Evolutionary conservation across 2,797 vertebrate genomes (phyloP).

Genomic region (Siniperca undulata): DNA sequence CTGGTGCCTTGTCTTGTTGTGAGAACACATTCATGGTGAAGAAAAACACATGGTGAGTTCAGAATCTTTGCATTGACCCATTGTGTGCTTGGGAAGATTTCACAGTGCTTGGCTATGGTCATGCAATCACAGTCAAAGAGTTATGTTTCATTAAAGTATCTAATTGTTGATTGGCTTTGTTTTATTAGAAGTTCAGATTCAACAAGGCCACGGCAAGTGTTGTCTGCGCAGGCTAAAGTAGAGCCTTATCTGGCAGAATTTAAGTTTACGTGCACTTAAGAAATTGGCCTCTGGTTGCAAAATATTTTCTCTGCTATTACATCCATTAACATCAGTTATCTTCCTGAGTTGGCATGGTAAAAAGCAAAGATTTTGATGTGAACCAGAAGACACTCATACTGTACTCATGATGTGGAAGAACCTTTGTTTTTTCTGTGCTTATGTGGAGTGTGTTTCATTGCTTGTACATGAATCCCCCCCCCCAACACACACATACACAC

Average conservation of each 20-base stretch:
- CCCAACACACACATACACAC: background rate
- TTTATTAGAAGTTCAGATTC: constrained; percentile 9
- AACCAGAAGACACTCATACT: constrained; percentile 11
- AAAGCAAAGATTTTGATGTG: constrained; percentile 48
- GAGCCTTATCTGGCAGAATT: background rate
- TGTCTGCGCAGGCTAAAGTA: constrained; percentile 7
- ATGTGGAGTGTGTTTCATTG: constrained; percentile 30
- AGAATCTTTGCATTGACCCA: constrained; percentile 51
- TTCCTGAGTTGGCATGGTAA: constrained; percentile 39
- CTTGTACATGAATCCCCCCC: constrained; percentile 43
- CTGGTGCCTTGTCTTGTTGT: constrained; percentile 62
- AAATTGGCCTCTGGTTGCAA: constrained; percentile 2
- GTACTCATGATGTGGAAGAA: constrained; percentile 16
- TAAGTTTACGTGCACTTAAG: background rate
- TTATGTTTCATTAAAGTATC: constrained; percentile 10
- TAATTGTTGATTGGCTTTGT: constrained; percentile 5
- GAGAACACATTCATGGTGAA: constrained; percentile 39
- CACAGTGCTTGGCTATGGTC: background rate
- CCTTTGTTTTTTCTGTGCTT: constrained; percentile 11
- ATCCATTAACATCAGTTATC: constrained; percentile 24
- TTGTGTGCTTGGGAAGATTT: constrained; percentile 53
- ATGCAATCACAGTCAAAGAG: background rate
- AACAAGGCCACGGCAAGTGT: constrained; percentile 7
- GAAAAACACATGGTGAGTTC: constrained; percentile 15
- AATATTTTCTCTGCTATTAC: background rate